These are phyloP conservation scores for Baccha elongata DNA, from an alignment of 2,888 invertebrate genomes.

Conservation along the genomic window DNA sequence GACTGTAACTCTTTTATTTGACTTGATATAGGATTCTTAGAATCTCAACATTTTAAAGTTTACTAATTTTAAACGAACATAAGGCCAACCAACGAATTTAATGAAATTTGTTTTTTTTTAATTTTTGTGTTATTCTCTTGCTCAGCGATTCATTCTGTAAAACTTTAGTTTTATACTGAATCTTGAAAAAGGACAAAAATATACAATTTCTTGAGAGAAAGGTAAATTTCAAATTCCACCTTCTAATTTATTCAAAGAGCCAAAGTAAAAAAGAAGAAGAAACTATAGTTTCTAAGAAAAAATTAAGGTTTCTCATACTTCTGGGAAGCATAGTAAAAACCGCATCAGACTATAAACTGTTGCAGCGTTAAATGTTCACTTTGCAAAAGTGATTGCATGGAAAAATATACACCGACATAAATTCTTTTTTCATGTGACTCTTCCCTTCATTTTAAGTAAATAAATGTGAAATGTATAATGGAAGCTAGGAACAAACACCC, in stretches of 20 bases:
- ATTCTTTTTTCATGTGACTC: conserved; percentile 4
- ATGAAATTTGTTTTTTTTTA: no score
- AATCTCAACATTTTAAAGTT: no score
- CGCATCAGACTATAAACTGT: conserved; percentile 39
- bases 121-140: no score
- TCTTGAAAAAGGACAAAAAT: neutral
- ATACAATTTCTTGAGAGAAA: neutral
- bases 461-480: conserved; percentile 29
- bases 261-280: conserved; percentile 19
- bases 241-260: neutral
- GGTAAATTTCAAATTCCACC: no score
- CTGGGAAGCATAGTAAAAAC: conserved; percentile 24
- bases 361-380: conserved; percentile 44
- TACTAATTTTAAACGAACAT: no score
- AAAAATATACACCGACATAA: neutral
- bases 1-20: no score
- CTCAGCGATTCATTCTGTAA: no score
- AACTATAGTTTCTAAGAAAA: no score
- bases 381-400: neutral
- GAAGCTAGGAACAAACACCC: conserved; percentile 7
- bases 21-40: no score
- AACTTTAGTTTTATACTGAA: no score
- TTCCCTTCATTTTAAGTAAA: conserved; percentile 25
- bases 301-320: no score
- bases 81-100: no score